Conservation (phyloP, 1,140 invertebrate genomes). For the Metopolophium dirhodum region DNA sequence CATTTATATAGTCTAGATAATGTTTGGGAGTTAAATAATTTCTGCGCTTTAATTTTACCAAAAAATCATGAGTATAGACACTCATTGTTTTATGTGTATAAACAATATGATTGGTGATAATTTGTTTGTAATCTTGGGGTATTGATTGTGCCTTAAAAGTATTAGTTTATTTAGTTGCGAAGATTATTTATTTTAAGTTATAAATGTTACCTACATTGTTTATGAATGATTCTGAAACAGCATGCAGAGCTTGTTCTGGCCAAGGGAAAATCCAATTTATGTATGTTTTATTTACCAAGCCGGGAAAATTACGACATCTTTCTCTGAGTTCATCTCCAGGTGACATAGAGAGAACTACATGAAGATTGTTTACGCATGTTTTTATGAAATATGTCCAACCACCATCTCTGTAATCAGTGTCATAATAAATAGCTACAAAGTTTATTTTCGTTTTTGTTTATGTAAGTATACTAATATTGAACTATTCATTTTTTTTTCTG, state of each 20-base stretch:
- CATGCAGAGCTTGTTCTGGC: slow-evolving; percentile 85
- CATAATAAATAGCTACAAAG: background rate
- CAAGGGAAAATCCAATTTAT: slow-evolving; percentile 94
- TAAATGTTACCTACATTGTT: background rate
- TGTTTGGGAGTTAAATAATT: slow-evolving; percentile 91
- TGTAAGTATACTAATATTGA: background rate
- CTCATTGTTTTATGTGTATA: slow-evolving; percentile 79
- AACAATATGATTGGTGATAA: slow-evolving; percentile 81
- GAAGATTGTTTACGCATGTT: slow-evolving; percentile 80
- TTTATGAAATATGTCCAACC: slow-evolving; percentile 86
- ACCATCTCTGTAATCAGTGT: slow-evolving; percentile 68
- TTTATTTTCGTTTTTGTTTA: background rate
- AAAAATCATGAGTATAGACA: slow-evolving; percentile 76
- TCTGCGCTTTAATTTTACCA: slow-evolving; percentile 73
- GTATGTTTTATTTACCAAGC: slow-evolving; percentile 88
- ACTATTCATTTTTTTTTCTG: background rate
- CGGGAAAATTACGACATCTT: slow-evolving; percentile 87
- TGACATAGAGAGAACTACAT: slow-evolving; percentile 89
- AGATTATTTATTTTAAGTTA: background rate
- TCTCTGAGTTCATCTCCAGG: slow-evolving; percentile 81
- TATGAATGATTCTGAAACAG: slow-evolving; percentile 71
- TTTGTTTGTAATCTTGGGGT: slow-evolving; percentile 70
- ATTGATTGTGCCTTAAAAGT: slow-evolving; percentile 22
- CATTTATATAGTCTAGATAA: slow-evolving; percentile 84
- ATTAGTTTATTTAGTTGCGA: background rate